A percentile compares a stretch with the other conserved stretches of the same genome.
Evolutionary conservation across 2,888 invertebrate species (phyloP).

Genomic region (Macroteleia sp.): DNA sequence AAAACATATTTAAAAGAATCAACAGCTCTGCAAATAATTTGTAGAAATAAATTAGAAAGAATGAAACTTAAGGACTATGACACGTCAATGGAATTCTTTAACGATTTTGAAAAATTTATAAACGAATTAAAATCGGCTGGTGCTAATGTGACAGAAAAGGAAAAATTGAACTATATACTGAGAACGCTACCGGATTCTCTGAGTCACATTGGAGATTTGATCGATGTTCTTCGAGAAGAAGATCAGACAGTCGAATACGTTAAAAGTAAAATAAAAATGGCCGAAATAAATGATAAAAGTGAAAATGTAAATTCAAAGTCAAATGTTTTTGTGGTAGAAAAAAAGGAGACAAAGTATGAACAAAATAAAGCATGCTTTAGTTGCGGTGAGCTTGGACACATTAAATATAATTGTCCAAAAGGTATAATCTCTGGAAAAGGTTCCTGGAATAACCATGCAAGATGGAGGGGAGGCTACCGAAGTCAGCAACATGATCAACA

Average conservation of each 20-base stretch:
- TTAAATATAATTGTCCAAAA: background rate
- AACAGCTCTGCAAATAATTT: slow-evolving; percentile 68
- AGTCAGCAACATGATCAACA: background rate
- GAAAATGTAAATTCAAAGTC: background rate
- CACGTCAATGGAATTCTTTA: slow-evolving; percentile 17
- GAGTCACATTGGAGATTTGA: slow-evolving; percentile 25
- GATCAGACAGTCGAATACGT: slow-evolving; percentile 70
- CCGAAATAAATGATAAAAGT: slow-evolving; percentile 20
- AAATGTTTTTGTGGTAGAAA: background rate
- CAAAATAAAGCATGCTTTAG: background rate
- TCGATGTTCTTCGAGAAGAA: slow-evolving; percentile 58
- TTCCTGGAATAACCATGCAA: slow-evolving; percentile 2
- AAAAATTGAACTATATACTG: slow-evolving; percentile 34
- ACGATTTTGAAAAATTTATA: slow-evolving; percentile 47
- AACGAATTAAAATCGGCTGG: slow-evolving; percentile 64
- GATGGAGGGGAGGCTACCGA: background rate
- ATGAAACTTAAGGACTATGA: slow-evolving; percentile 56
- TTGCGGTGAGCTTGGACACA: background rate
- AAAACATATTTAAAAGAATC: slow-evolving; percentile 66
- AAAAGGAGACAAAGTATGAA: background rate
- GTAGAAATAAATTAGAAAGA: slow-evolving; percentile 68
- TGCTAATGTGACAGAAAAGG: slow-evolving; percentile 15
- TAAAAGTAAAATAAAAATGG: slow-evolving; percentile 69
- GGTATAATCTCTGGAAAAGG: background rate
- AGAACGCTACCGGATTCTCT: slow-evolving; percentile 10